phyloP scores from a whole-genome alignment of 2,113 vertebrate species.

The Pseudois nayaur region DNA sequence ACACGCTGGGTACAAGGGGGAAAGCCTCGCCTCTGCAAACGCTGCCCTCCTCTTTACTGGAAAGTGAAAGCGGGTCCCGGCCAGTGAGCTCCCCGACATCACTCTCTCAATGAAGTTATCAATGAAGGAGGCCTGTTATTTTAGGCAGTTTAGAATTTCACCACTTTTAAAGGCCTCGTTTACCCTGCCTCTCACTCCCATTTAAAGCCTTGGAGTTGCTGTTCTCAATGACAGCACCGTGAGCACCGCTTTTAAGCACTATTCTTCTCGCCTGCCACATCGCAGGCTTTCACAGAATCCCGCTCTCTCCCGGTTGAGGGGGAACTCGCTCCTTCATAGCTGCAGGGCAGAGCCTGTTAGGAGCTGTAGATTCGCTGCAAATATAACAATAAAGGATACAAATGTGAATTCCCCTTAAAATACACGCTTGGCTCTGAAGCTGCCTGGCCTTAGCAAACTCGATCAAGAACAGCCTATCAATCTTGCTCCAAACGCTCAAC shows the following conservation, averaged over 20 bases:
- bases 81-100: constrained; percentile 52
- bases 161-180: constrained; percentile 78
- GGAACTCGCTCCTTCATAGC: constrained; percentile 81
- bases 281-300: constrained; percentile 77
- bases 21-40: constrained; percentile 6
- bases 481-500: constrained; percentile 73
- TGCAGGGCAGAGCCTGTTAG: constrained; percentile 82
- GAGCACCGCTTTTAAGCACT: constrained; percentile 82
- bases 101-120: constrained; percentile 78
- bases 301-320: constrained; percentile 79
- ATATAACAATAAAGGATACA: constrained; percentile 85
- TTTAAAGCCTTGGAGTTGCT: constrained; percentile 78
- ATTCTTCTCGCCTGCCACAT: constrained; percentile 81
- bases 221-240: constrained; percentile 82
- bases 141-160: constrained; percentile 79
- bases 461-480: constrained; percentile 73
- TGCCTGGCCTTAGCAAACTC: constrained; percentile 80
- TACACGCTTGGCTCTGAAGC: constrained; percentile 72
- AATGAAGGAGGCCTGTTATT: constrained; percentile 78
- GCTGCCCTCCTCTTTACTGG: constrained; percentile 44
- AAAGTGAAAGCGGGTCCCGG: constrained; percentile 38
- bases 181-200: constrained; percentile 79
- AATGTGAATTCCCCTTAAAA: constrained; percentile 83
- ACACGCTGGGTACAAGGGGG: background rate
- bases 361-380: constrained; percentile 79